A percentile compares a stretch with the other conserved stretches of the same genome.
Evolutionary conservation across 2,888 invertebrate species (phyloP).

Genomic region (Theodoxus fluviatilis): DNA sequence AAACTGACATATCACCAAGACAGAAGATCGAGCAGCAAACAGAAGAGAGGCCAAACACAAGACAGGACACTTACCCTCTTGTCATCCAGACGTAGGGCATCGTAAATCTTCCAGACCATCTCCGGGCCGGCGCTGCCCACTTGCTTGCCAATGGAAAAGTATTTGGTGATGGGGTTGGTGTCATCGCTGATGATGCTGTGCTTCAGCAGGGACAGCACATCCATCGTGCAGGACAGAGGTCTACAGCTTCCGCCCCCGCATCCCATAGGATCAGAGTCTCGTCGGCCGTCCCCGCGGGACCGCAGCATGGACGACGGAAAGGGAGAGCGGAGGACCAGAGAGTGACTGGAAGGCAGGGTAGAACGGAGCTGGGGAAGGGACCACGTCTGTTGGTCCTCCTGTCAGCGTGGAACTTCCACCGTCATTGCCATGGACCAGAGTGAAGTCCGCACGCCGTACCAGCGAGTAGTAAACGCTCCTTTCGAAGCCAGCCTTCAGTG

Average conservation of each 20-base stretch:
- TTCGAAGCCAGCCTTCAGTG: too few relatives aligned
- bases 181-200: constrained; percentile 61
- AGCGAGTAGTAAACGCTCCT: too few relatives aligned
- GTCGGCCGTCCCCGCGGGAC: background rate
- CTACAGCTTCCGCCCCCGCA: constrained; percentile 31
- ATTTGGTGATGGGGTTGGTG: constrained; percentile 79
- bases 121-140: constrained; percentile 84
- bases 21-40: background rate
- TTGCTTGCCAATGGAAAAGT: constrained; percentile 86
- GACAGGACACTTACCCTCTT: constrained; percentile 79
- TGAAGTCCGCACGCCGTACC: too few relatives aligned
- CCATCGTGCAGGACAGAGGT: constrained; percentile 47
- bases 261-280: constrained; percentile 24
- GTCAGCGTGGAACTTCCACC: background rate
- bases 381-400: too few relatives aligned
- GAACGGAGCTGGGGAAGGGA: too few relatives aligned
- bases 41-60: background rate
- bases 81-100: constrained; percentile 86
- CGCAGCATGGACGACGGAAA: constrained; percentile 7
- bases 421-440: too few relatives aligned
- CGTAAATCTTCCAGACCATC: constrained; percentile 89
- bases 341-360: too few relatives aligned
- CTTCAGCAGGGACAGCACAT: constrained; percentile 57
- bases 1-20: background rate
- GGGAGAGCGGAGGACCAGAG: too few relatives aligned